Evolutionary conservation across 2,888 invertebrate genomes (phyloP), one percentile per base, ranked within the genome.

Genomic region (Arrhopalites spinosus): DNA sequence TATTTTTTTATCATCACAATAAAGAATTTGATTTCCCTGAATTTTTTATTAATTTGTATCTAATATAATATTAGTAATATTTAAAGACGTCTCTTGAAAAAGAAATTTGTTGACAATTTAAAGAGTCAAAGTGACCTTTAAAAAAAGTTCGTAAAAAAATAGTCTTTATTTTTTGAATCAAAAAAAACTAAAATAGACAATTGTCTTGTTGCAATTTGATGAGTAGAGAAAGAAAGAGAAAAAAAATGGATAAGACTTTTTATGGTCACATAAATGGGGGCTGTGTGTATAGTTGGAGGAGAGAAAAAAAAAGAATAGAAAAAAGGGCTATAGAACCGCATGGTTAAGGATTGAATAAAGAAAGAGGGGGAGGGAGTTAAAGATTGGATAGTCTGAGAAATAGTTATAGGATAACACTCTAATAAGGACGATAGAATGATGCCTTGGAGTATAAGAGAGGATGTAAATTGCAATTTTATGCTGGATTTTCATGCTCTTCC

Each of bases 391-490:
- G n/a, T n/a, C n/a, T n/a, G n/a, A n/a, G n/a, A n/a, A n/a, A n/a
- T n/a, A n/a, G n/a, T n/a, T n/a, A n/a, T n/a, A n/a, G n/a, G n/a
- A n/a, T n/a, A n/a, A n/a, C n/a, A n/a, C n/a, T n/a, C n/a, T n/a
- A n/a, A n/a, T n/a, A n/a, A 36, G 36, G 36, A 36, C 5, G 36
- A 36, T 3, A 11, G 53, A 53, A 17, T 17, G 53, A 53, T 53
- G 53, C 53, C 8, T 53, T 53, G 53, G 53, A 53, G 20, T 67
- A 74, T 69, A 75, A 77, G 70, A 71, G 74, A 76, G 74, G 78
- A 76, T 80, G 77, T 74, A 78, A 80, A 78, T 80, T 80, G 78
- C 78, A 78, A 80, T 80, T 80, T 80, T 80, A 80, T 77, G 80
- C 74, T 77, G 73, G 79, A 79, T 79, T 77, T 77, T 73, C 76